Conservation (phyloP, 2,113 vertebrate species). For the Ameiurus melas region DNA sequence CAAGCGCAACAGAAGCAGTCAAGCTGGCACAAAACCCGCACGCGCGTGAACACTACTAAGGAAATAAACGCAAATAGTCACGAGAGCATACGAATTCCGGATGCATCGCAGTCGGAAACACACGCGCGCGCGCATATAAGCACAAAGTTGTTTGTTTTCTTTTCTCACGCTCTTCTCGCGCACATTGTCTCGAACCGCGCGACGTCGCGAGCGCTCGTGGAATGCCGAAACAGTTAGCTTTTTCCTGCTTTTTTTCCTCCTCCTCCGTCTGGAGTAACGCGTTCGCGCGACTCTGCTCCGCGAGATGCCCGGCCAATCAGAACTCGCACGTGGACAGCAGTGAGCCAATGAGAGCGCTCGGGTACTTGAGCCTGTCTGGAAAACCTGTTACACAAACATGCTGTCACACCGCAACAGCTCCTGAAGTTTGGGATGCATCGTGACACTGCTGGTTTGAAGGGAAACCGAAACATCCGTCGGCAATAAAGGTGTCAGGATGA, state of each 20-base stretch:
- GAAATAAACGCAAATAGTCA: neutral
- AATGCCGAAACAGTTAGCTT: neutral
- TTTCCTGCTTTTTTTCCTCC: too few species aligned
- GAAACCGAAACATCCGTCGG: neutral
- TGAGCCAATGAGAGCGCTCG: slow-evolving; percentile 4
- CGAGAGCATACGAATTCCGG: neutral
- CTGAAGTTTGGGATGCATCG: slow-evolving; percentile 7
- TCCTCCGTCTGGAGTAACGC: neutral
- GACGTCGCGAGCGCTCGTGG: slow-evolving; percentile 13
- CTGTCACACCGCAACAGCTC: neutral
- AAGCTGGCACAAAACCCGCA: neutral
- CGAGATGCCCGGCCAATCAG: slow-evolving; percentile 7
- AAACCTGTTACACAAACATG: slow-evolving; percentile 26
- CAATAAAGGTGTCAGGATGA: neutral
- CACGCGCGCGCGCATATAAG: neutral
- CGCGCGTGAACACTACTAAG: neutral
- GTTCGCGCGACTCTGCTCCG: slow-evolving; percentile 21
- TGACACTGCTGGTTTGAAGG: too few species aligned
- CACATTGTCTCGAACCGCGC: neutral
- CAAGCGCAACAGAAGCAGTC: neutral
- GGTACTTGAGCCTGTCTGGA: neutral
- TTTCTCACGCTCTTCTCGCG: neutral
- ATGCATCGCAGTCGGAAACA: slow-evolving; percentile 34
- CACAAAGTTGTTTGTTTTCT: neutral
- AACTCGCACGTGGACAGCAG: neutral